These are phyloP conservation scores for Propsilocerus akamusi DNA, from an alignment of 1,140 invertebrate genomes.

Conservation along the genomic window DNA sequence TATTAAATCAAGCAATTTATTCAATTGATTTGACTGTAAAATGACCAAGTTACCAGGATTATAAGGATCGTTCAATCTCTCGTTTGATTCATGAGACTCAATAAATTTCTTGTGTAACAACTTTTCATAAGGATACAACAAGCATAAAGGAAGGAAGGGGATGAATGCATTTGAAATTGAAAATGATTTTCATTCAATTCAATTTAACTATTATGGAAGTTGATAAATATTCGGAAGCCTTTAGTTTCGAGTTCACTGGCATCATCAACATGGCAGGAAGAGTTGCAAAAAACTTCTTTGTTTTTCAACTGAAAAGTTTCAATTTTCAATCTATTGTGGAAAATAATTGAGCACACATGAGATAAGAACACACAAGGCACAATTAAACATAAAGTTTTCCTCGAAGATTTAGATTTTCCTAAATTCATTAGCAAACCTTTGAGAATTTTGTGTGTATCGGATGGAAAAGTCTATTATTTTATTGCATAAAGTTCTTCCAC, in stretches of 20 bases:
- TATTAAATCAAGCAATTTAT: constrained; percentile 4
- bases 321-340: background rate
- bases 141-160: too few species aligned
- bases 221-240: background rate
- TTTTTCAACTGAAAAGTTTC: background rate
- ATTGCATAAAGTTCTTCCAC: too few species aligned
- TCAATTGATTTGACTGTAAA: constrained; percentile 3
- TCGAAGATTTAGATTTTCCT: too few species aligned
- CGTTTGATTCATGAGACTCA: background rate
- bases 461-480: too few species aligned
- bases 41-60: background rate
- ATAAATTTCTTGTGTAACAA: too few species aligned
- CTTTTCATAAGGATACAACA: too few species aligned
- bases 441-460: too few species aligned
- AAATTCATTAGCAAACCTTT: too few species aligned
- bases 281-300: background rate
- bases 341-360: too few species aligned
- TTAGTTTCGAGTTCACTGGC: background rate
- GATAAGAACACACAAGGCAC: too few species aligned
- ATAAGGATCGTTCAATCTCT: too few species aligned
- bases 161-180: background rate
- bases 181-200: background rate
- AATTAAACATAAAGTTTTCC: too few species aligned
- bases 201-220: background rate
- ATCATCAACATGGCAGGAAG: background rate